phyloP scores from a whole-genome alignment of 2,797 vertebrate genomes.

The Pseudomugil gertrudae region DNA sequence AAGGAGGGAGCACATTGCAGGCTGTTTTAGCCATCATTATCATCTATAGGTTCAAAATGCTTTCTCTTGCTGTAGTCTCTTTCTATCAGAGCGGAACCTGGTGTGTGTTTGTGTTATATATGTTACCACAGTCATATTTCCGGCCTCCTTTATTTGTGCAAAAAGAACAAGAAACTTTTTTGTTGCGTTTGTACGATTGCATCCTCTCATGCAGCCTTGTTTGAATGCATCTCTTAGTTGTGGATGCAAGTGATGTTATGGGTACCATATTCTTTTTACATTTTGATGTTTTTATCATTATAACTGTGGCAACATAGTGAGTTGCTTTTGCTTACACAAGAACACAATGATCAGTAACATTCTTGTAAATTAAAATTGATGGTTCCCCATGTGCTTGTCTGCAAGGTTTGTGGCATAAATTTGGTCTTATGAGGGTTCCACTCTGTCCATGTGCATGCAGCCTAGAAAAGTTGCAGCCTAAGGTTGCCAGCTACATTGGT shows the following conservation, averaged over 20 bases:
- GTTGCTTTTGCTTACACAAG: constrained; percentile 38
- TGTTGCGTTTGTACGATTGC: background rate
- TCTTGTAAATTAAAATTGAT: constrained; percentile 8
- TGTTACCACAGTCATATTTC: constrained; percentile 36
- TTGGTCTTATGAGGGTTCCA: background rate
- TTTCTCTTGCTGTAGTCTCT: constrained; percentile 38
- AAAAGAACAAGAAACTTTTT: constrained; percentile 5
- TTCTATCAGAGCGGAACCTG: constrained; percentile 52
- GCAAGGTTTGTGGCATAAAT: background rate
- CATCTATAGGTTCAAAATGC: constrained; percentile 22
- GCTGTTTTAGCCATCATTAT: constrained; percentile 43
- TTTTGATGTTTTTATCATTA: constrained; percentile 35
- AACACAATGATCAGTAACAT: constrained; percentile 60
- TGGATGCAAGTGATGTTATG: background rate
- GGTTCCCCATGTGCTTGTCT: background rate
- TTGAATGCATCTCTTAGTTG: background rate
- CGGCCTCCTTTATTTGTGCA: constrained; percentile 28
- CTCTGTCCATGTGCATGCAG: background rate
- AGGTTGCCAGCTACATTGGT: background rate
- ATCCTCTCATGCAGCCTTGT: constrained; percentile 1
- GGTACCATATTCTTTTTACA: background rate
- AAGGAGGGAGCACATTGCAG: constrained; percentile 50
- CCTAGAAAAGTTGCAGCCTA: background rate
- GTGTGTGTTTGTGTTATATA: constrained; percentile 21
- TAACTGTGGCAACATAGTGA: constrained; percentile 42